These are phyloP conservation scores for Crypturellus tataupa DNA, from an alignment of 2,797 vertebrate species.

Conservation along the genomic window DNA sequence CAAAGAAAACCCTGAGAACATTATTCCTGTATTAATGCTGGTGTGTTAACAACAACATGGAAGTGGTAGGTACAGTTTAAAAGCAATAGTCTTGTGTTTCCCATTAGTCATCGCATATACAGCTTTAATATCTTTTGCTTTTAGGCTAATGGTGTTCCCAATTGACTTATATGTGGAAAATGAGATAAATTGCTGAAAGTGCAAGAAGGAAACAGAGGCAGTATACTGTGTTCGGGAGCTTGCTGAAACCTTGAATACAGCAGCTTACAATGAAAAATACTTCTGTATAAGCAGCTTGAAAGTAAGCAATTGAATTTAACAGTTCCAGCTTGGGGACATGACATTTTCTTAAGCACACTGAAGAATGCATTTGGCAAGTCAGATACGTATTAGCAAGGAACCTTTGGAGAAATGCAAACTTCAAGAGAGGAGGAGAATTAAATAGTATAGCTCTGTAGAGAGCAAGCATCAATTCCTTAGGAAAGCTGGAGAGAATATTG, in stretches of 20 bases:
- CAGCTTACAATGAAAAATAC: conserved; percentile 81
- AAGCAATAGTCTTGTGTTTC: background rate
- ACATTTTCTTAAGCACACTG: background rate
- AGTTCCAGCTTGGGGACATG: background rate
- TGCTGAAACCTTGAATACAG: conserved; percentile 86
- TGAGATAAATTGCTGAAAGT: conserved; percentile 84
- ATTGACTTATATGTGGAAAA: conserved; percentile 84
- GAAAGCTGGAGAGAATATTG: background rate
- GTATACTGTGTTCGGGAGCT: conserved; percentile 85
- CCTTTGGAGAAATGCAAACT: background rate
- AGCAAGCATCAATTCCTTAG: background rate
- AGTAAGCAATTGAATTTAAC: conserved; percentile 74
- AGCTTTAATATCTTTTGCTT: conserved; percentile 18
- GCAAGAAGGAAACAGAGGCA: conserved; percentile 81
- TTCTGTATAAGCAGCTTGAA: conserved; percentile 86
- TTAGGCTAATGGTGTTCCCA: conserved; percentile 82
- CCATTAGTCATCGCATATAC: background rate
- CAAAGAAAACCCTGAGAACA: background rate
- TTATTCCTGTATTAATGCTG: background rate
- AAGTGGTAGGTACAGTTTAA: background rate
- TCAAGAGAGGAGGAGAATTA: background rate
- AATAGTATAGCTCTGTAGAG: background rate
- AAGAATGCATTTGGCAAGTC: background rate
- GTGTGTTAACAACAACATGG: background rate
- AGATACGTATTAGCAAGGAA: background rate